Evolutionary conservation across 2,888 invertebrate genomes (phyloP).

Genomic region (Lochmaea crataegi): DNA sequence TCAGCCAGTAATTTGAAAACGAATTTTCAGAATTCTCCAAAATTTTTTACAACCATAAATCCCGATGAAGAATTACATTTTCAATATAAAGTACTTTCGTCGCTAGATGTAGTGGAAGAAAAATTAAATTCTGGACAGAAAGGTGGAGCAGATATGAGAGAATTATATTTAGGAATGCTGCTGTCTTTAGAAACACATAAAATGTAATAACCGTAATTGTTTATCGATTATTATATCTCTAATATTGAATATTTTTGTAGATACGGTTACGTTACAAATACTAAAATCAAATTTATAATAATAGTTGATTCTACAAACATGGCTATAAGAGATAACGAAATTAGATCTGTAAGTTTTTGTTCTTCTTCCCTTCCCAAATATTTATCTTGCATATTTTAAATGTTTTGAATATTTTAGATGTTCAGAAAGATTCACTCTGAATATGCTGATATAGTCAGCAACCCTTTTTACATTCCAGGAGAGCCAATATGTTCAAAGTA

Average conservation of each 20-base stretch:
- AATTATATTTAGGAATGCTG: slow-evolving; percentile 90
- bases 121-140: slow-evolving; percentile 74
- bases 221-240: slow-evolving; percentile 11
- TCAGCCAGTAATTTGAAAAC: background rate
- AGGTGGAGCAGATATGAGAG: slow-evolving; percentile 81
- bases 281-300: slow-evolving; percentile 93
- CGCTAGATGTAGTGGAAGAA: slow-evolving; percentile 91
- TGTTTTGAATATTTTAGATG: slow-evolving; percentile 54
- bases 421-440: slow-evolving; percentile 91
- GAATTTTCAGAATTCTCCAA: slow-evolving; percentile 85
- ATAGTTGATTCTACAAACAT: slow-evolving; percentile 92
- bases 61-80: slow-evolving; percentile 87
- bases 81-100: slow-evolving; percentile 93
- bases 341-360: slow-evolving; percentile 78
- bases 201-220: slow-evolving; percentile 74
- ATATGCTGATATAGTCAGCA: slow-evolving; percentile 94
- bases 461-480: slow-evolving; percentile 96
- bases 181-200: slow-evolving; percentile 96
- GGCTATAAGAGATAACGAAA: slow-evolving; percentile 91
- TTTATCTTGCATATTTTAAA: background rate
- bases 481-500: slow-evolving; percentile 89
- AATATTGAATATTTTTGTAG: slow-evolving; percentile 63
- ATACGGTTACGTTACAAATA: slow-evolving; percentile 97
- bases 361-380: background rate
- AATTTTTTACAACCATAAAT: slow-evolving; percentile 83